Base-by-base conservation (phyloP, 2,797 vertebrate genomes). In the Coracias cyanogaster region DNA sequence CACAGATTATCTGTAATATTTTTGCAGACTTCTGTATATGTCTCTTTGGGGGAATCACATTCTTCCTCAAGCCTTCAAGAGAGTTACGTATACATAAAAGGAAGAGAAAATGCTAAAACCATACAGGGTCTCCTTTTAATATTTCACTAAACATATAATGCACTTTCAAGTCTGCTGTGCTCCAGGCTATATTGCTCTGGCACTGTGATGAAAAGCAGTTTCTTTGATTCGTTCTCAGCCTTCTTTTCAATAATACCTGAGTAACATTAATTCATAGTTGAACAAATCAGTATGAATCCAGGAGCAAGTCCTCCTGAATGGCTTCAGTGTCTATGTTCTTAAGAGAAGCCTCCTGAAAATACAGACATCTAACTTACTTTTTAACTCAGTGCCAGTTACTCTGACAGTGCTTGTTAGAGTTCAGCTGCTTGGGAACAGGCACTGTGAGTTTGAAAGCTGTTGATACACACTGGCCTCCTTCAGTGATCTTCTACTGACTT, bases 151-250 rank as follows among this genome's bases (percentile, higher is more conserved):
- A n/a, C 18, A 10, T 45, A 61, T 29, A 7, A 29, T 57, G n/a
- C 18, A 9, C 66, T 93, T 92, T 86, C 39, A 91, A 71, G 57
- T 82, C 43, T 77, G 31, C 46, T 31, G 0, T 70, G 55, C 74
- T 93, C 39, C 33, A 67, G 78, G 71, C 65, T 79, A 26, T 65
- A n/a, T 88, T 72, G 57, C 46, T 86, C 54, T 67, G 37, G 33
- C 43, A 66, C 25, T 60, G 48, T 73, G 81, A 85, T 80, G 74
- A 93, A 90, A 94, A 90, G 37, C 39, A 79, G 13, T 39, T 90
- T 82, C 70, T 92, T 81, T 96, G 86, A 77, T 93, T 92, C 20
- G 65, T 82, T 60, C 22, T 78, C n/a, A 90, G 26, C 31, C 33
- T 81, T 82, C 41, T 85, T 89, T 82, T 88, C 41, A 90, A 16